These are phyloP conservation scores for Xanthorhoe designata DNA, from an alignment of 2,888 invertebrate genomes.

Conservation along the genomic window DNA sequence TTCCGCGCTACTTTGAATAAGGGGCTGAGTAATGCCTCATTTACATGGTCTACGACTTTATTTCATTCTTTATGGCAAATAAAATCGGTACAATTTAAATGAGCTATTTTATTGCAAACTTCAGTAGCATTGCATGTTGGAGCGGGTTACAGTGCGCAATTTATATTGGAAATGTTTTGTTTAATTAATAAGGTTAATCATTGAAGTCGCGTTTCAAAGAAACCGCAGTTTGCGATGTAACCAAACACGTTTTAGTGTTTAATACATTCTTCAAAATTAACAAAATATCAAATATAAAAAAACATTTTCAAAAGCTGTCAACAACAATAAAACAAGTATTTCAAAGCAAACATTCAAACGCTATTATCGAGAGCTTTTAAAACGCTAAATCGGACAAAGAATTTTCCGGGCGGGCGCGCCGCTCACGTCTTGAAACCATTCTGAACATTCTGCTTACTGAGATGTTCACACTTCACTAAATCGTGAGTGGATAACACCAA, in stretches of 20 bases:
- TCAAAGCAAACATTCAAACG: conserved; percentile 24
- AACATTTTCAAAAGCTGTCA: conserved; percentile 12
- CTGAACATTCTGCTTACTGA: conserved; percentile 31
- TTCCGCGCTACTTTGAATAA: conserved; percentile 32
- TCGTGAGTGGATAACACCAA: not conserved
- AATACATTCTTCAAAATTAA: not conserved
- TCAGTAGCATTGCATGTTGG: conserved; percentile 3
- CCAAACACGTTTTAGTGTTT: not conserved
- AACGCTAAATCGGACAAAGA: conserved; percentile 29
- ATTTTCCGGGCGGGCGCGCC: conserved; percentile 25
- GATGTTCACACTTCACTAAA: conserved; percentile 7
- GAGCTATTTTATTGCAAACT: conserved; percentile 13
- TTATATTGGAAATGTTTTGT: not conserved
- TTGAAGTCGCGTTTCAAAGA: not conserved
- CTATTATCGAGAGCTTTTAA: conserved; percentile 20
- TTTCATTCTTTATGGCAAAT: conserved; percentile 22
- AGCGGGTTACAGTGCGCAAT: not conserved
- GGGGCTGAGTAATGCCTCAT: conserved; percentile 26
- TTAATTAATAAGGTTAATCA: not conserved
- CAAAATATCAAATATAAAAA: not conserved
- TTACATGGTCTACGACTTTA: conserved; percentile 28
- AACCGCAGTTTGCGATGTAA: not conserved
- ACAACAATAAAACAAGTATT: conserved; percentile 14
- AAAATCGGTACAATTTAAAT: conserved; percentile 27
- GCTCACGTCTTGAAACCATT: conserved; percentile 19